Evolutionary conservation across 1,140 invertebrate genomes (phyloP), one percentile per base, ranked within the genome.

Genomic region (Pogonomyrmex barbatus): DNA sequence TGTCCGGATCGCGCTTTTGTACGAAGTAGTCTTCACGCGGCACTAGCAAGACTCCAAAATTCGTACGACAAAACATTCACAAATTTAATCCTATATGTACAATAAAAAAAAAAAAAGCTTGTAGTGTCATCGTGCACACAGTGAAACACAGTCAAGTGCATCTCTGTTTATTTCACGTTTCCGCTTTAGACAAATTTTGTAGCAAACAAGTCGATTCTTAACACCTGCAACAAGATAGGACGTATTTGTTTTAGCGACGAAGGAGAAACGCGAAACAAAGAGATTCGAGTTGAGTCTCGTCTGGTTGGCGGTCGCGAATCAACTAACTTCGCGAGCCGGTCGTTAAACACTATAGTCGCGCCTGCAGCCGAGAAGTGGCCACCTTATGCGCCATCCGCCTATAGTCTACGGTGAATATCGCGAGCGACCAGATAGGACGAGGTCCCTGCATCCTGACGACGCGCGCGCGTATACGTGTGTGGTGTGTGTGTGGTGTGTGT

Each of bases 301-400:
- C 89, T 86, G 93, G 89, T 76, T 93, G 92, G 87, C 93, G 91
- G 92, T 91, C 93, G 92, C 93, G 92, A 92, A 91, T 93, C 89
- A 86, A 94, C 93, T 94, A 92, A 89, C 89, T 91, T 76, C 87
- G 88, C 42, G 52, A 81, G 77, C 50, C 88, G 73, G 73, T 89
- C 76, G 86, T 93, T 93, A 91, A 92, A 91, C 92, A 89, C 88
- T 90, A 85, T 87, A 91, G 87, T 89, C 85, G 76, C 62, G 78
- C 45, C 85, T 88, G 91, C 86, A 90, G 87, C 73, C 82, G 85
- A 77, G 91, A 92, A 75, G 83, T 67, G 75, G 89, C 70, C 87
- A 85, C 86, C 86, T 90, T 87, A 90, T 89, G 83, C 79, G 65
- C 63, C 81, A 76, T 82, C 58, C 81, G 86, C 58, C 89, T 90